These are phyloP conservation scores for Branchipolynoe longqiensis DNA, from an alignment of 2,888 invertebrate species.

Conservation along the genomic window DNA sequence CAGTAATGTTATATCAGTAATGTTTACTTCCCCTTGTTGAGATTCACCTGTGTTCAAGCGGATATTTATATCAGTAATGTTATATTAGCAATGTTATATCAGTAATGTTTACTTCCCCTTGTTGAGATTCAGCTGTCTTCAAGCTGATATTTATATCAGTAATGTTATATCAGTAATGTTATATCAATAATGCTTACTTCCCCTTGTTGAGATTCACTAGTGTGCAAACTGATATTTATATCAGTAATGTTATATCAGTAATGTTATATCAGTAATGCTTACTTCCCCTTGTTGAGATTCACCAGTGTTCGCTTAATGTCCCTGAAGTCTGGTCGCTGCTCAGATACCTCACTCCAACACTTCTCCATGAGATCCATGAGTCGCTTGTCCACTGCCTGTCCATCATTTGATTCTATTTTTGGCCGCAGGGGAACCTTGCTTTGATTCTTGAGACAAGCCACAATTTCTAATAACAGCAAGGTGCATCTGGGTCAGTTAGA, in stretches of 20 bases:
- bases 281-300: conserved; percentile 36
- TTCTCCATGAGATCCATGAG: conserved; percentile 55
- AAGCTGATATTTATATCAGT: too few species aligned
- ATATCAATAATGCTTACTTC: too few species aligned
- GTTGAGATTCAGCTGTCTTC: neutral
- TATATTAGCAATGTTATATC: neutral
- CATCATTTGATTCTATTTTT: too few species aligned
- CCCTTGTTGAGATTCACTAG: neutral
- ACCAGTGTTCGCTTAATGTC: conserved; percentile 12
- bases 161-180: too few species aligned
- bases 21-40: too few species aligned
- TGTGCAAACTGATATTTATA: neutral
- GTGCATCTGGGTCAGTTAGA: too few species aligned
- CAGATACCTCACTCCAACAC: conserved; percentile 61
- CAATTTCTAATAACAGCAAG: conserved; percentile 6
- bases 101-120: neutral
- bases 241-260: too few species aligned
- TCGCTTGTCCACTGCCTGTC: neutral
- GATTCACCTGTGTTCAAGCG: too few species aligned
- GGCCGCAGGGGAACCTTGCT: neutral
- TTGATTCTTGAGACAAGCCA: neutral
- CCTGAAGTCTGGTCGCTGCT: conserved; percentile 53
- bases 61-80: neutral
- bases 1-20: too few species aligned
- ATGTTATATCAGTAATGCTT: too few species aligned